Base-by-base conservation (phyloP, 1,140 invertebrate genomes). In the Drosophila takahashii region DNA sequence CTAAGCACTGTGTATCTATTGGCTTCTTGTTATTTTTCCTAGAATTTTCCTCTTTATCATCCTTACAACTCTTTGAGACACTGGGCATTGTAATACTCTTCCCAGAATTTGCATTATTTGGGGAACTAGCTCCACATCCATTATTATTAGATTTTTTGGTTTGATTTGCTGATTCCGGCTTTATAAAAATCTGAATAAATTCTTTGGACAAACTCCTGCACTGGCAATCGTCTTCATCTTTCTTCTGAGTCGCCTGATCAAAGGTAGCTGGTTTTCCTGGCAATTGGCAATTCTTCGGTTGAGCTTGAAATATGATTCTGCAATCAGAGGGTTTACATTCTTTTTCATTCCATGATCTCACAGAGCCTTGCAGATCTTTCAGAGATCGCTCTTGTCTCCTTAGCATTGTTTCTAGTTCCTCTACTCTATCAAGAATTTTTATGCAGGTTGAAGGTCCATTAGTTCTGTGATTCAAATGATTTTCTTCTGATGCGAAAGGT, bases 151-250 rank as follows among this genome's bases (percentile, higher is more conserved):
- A n/a, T 29, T 13, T 6, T 2, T 32, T 26, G 3, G 11, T 10
- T n/a, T 4, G 13, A 15, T 13, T 15, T 0, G 7, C 9, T 11
- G 29, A 11, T 29, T 32, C 50, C 7, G 47, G 11, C n/a, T 52
- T 52, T 11, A 36, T 1, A 18, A 73, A 64, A 15, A 74, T 64
- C 37, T 52, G 2, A 18, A 74, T 26, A 16, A 74, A 74, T 47
- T 74, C 36, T 9, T 74, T 41, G 4, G 44, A 53, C n/a, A 62
- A 50, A 16, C 22, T 16, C 3, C 15, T 16, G 29, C 39, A 47
- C 1, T 48, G 27, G 16, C 10, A 56, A 11, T 13, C 11, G 27
- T 16, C 6, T 10, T 44, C 22, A 29, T n/a, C 18, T 10, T 6
- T 10, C 16, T 26, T 44, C 41, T 36, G 51, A 2, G 27, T 15